phyloP scores from a whole-genome alignment of 2,113 vertebrate genomes.

The Trematocara zebra region DNA sequence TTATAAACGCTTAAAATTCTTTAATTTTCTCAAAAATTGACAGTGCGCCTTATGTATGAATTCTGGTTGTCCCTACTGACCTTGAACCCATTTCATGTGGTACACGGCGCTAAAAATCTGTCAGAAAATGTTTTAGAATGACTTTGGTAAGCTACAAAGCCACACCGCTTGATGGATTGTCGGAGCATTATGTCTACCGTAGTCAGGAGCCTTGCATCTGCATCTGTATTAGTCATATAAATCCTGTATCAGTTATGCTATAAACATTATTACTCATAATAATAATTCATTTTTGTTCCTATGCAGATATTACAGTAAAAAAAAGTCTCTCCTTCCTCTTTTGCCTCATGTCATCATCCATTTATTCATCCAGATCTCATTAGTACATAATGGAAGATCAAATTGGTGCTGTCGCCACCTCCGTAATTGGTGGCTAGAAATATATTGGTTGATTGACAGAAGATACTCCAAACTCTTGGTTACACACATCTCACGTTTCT shows the following conservation, averaged over 20 bases:
- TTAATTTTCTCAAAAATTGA: neutral
- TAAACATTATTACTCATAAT: neutral
- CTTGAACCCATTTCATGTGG: neutral
- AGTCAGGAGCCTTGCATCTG: neutral
- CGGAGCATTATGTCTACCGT: neutral
- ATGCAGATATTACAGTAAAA: neutral
- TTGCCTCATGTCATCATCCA: neutral
- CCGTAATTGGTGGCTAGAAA: conserved; percentile 8
- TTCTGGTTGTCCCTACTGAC: neutral
- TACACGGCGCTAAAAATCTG: neutral
- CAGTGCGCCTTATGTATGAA: neutral
- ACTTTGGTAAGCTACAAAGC: neutral
- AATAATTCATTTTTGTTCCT: neutral
- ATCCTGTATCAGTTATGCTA: neutral
- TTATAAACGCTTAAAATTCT: neutral
- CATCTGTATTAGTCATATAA: neutral
- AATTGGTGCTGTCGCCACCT: conserved; percentile 8
- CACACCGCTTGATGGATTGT: neutral
- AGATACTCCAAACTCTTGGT: neutral
- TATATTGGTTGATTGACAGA: conserved; percentile 8
- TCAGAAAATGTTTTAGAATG: neutral
- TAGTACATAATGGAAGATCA: conserved; percentile 8
- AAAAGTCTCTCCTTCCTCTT: accelerated
- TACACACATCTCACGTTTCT: neutral
- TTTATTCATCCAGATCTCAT: conserved; percentile 26